phyloP scores from a whole-genome alignment of 1,140 invertebrate species.

The Achroia grisella region DNA sequence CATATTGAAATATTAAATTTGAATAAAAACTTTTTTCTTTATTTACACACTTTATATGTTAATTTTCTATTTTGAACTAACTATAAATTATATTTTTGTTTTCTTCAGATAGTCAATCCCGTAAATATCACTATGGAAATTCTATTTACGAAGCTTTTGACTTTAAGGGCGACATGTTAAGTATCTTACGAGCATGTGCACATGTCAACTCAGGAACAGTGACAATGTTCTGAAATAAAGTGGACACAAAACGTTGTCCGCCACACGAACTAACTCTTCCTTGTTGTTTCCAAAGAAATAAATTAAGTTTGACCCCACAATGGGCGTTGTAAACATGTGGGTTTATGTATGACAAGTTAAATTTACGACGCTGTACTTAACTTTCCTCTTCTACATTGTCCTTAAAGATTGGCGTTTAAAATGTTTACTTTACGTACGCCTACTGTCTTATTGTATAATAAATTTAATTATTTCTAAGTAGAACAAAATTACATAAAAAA shows the following conservation, averaged over 20 bases:
- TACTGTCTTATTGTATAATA: not conserved
- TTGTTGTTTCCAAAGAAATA: slow-evolving; percentile 26
- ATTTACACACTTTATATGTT: no score
- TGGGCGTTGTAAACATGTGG: slow-evolving; percentile 35
- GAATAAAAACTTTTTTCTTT: no score
- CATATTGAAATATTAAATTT: no score
- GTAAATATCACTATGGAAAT: not conserved
- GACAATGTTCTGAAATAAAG: slow-evolving; percentile 4
- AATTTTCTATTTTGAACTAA: no score
- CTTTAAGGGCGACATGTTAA: slow-evolving; percentile 18
- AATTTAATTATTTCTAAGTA: not conserved
- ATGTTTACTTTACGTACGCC: not conserved
- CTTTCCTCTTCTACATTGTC: slow-evolving; percentile 14
- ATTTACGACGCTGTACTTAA: slow-evolving; percentile 26
- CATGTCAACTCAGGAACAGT: not conserved
- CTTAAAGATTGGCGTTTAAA: slow-evolving; percentile 13
- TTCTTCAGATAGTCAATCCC: no score
- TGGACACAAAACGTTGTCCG: slow-evolving; percentile 2
- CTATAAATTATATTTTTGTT: no score
- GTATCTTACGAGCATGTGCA: slow-evolving; percentile 13
- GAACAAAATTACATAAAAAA: no score
- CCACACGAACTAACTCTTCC: slow-evolving; percentile 10
- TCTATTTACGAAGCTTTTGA: slow-evolving; percentile 6
- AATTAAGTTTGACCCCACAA: slow-evolving; percentile 47
- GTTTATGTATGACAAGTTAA: slow-evolving; percentile 48